A percentile compares a stretch with the other conserved stretches of the same genome.
phyloP scores from a whole-genome alignment of 2,888 invertebrate genomes.

The Caenorhabditis sinica region DNA sequence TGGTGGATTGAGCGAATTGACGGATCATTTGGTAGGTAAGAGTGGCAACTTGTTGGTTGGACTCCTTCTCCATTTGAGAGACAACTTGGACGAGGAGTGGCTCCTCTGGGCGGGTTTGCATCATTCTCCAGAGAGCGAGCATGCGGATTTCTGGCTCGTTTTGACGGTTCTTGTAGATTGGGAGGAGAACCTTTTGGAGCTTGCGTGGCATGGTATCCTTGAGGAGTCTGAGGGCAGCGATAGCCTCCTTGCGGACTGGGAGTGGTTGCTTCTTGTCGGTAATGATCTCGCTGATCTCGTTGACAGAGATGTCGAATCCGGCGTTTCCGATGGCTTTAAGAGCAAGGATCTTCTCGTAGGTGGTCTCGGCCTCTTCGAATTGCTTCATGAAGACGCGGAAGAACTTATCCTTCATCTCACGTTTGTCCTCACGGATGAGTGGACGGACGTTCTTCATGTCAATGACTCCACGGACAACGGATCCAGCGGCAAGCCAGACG shows the following conservation, averaged over 20 bases:
- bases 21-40: conserved; percentile 75
- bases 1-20: conserved; percentile 71
- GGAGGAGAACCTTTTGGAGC: conserved; percentile 70
- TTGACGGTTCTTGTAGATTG: conserved; percentile 77
- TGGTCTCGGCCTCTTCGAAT: conserved; percentile 68
- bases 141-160: conserved; percentile 78
- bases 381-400: conserved; percentile 68
- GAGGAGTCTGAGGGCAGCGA: conserved; percentile 78
- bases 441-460: conserved; percentile 58
- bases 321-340: conserved; percentile 82
- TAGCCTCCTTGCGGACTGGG: conserved; percentile 78
- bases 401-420: conserved; percentile 67
- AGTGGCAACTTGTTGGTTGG: conserved; percentile 74
- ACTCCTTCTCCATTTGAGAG: conserved; percentile 73
- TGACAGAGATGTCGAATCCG: conserved; percentile 76
- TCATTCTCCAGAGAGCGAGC: conserved; percentile 76
- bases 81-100: conserved; percentile 77
- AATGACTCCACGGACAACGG: conserved; percentile 67
- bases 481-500: conserved; percentile 71
- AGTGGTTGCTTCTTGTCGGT: conserved; percentile 71
- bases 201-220: conserved; percentile 69
- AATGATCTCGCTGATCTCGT: conserved; percentile 80
- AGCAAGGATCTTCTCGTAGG: conserved; percentile 79
- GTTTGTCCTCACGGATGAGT: conserved; percentile 71
- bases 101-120: conserved; percentile 75